Conservation (phyloP, 2,797 vertebrate species). For the Saxicola maurus region DNA sequence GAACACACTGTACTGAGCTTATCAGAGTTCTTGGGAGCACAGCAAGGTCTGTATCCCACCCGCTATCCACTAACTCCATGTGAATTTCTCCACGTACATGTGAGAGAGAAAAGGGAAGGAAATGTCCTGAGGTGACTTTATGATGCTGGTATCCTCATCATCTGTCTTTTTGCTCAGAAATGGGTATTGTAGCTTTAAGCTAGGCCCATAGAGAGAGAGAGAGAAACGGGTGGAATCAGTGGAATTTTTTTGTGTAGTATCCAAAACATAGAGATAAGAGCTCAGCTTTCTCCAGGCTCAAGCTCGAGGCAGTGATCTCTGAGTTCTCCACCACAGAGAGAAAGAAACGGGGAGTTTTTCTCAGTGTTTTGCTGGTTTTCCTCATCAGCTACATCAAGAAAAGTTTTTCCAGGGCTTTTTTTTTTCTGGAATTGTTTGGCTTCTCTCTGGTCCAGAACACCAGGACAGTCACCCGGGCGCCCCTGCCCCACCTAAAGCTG, state of each 20-base stretch:
- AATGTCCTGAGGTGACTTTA: not conserved
- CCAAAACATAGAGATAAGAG: not conserved
- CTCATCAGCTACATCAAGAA: not conserved
- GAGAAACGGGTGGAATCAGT: fast-evolving
- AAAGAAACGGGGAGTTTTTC: not conserved
- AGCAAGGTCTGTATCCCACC: not conserved
- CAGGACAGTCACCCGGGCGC: not conserved
- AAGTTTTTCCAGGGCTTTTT: not conserved
- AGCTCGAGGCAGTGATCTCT: fast-evolving
- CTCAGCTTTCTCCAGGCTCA: fast-evolving
- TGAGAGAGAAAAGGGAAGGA: not conserved
- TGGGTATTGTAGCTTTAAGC: not conserved
- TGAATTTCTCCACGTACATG: not conserved
- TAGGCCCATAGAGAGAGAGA: not conserved
- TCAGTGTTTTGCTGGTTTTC: not conserved
- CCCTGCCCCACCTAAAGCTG: not conserved
- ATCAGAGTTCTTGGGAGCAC: not conserved
- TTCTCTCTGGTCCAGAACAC: not conserved
- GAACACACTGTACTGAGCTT: not conserved
- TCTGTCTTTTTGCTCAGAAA: not conserved
- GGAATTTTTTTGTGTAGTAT: fast-evolving
- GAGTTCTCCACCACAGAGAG: not conserved
- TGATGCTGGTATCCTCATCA: not conserved
- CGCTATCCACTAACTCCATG: not conserved
- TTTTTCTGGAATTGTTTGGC: not conserved